These are phyloP conservation scores for Brachypalpus laphriformis DNA, from an alignment of 2,888 invertebrate genomes.

Conservation along the genomic window DNA sequence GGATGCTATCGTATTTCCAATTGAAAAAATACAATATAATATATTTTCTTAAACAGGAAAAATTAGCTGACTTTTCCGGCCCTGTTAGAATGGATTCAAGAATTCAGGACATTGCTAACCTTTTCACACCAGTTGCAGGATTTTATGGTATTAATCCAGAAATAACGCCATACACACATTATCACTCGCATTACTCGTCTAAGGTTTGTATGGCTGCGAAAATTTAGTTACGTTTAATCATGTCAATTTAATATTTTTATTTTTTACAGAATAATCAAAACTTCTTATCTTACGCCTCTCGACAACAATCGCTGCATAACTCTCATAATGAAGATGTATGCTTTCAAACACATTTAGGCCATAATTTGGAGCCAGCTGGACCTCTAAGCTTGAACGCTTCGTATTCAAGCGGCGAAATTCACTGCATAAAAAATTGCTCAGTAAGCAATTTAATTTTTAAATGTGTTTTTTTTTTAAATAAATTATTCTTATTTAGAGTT, in stretches of 20 bases:
- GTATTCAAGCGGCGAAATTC: slow-evolving; percentile 7
- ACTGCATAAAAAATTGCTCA: slow-evolving; percentile 6
- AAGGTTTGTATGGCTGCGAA: slow-evolving; percentile 5
- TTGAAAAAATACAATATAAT: not conserved
- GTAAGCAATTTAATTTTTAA: not conserved
- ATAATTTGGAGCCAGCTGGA: slow-evolving; percentile 26
- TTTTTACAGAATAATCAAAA: slow-evolving; percentile 23
- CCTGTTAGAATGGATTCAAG: slow-evolving; percentile 31
- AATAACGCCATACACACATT: slow-evolving; percentile 19
- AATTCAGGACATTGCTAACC: slow-evolving; percentile 33
- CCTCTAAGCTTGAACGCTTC: not conserved
- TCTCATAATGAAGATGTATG: slow-evolving; percentile 11
- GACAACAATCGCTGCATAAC: slow-evolving; percentile 11
- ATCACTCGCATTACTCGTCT: slow-evolving; percentile 24
- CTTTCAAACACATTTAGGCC: slow-evolving; percentile 13
- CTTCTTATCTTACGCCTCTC: not conserved
- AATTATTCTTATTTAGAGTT: slow-evolving; percentile 82
- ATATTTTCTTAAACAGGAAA: not conserved
- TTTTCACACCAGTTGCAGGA: slow-evolving; percentile 32
- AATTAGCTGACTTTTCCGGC: not conserved
- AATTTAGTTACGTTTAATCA: too few species aligned
- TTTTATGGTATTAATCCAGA: slow-evolving; percentile 51
- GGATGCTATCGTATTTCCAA: not conserved
- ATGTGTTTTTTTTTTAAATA: not conserved
- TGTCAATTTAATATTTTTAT: not conserved